Evolutionary conservation across 2,113 vertebrate genomes (phyloP).

Genomic region (Tenebrosternarchus preto): DNA sequence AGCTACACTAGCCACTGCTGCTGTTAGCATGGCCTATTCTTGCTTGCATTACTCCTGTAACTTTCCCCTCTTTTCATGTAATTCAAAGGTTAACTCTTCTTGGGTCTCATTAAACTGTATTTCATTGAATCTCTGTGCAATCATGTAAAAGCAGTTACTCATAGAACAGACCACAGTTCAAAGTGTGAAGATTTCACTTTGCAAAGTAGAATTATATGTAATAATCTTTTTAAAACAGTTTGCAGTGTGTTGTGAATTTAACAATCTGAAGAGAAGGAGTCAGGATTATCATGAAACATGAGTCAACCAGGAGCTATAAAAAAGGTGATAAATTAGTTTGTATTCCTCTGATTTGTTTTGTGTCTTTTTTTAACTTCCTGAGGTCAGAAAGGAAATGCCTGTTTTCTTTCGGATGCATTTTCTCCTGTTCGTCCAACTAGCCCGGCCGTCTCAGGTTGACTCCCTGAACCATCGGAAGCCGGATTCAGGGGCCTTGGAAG

Average conservation of each 20-base stretch:
- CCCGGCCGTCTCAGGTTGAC: constrained; percentile 82
- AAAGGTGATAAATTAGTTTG: constrained; percentile 87
- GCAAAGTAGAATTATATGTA: constrained; percentile 66
- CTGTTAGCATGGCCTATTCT: background rate
- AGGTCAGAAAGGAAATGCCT: constrained; percentile 89
- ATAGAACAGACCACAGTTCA: constrained; percentile 67
- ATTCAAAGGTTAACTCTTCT: constrained; percentile 36
- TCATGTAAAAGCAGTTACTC: constrained; percentile 71
- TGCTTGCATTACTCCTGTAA: background rate
- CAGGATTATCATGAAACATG: constrained; percentile 67
- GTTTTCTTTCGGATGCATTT: constrained; percentile 95
- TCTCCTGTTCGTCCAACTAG: constrained; percentile 93
- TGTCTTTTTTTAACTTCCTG: constrained; percentile 77
- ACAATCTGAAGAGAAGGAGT: constrained; percentile 55
- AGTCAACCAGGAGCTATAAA: constrained; percentile 78
- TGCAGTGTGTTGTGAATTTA: constrained; percentile 58
- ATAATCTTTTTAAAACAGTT: constrained; percentile 72
- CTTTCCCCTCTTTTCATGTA: constrained; percentile 47
- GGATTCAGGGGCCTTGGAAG: constrained; percentile 85
- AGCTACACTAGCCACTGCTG: background rate
- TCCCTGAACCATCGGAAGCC: constrained; percentile 83
- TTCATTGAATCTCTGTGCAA: constrained; percentile 63
- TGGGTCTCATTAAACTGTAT: constrained; percentile 52
- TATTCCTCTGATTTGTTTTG: constrained; percentile 63
- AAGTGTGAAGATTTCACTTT: constrained; percentile 70